Evolutionary conservation across 2,113 vertebrate genomes (phyloP).

Genomic region (Nothobranchius kuhntae): DNA sequence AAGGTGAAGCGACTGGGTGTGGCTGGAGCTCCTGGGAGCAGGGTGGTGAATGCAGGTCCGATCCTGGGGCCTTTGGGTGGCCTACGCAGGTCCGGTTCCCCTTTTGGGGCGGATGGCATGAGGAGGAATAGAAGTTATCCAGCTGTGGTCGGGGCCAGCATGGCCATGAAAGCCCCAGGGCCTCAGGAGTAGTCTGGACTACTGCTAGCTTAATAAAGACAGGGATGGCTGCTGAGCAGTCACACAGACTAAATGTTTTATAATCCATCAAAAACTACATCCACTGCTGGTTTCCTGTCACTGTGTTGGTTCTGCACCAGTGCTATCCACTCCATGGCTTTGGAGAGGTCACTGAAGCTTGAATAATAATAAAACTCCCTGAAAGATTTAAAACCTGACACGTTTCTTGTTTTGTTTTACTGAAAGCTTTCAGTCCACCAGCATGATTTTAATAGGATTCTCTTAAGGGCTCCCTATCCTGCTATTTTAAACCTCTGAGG

Average conservation of each 20-base stretch:
- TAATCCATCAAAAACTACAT: not conserved
- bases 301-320: slow-evolving; percentile 18
- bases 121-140: slow-evolving; percentile 94
- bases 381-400: slow-evolving; percentile 1
- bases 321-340: slow-evolving; percentile 8
- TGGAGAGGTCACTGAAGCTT: slow-evolving; percentile 10
- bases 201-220: slow-evolving; percentile 84
- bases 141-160: slow-evolving; percentile 95
- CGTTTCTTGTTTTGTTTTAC: not conserved
- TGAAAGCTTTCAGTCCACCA: no score
- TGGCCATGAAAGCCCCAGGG: slow-evolving; percentile 94
- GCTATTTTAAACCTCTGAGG: no score
- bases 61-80: slow-evolving; percentile 83
- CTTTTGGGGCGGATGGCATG: slow-evolving; percentile 87
- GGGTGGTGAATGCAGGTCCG: slow-evolving; percentile 75
- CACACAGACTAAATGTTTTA: slow-evolving; percentile 32
- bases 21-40: slow-evolving; percentile 75
- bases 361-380: slow-evolving; percentile 22
- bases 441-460: no score
- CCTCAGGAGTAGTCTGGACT: slow-evolving; percentile 84
- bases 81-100: slow-evolving; percentile 82
- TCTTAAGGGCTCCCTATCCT: no score
- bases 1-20: slow-evolving; percentile 93
- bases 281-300: slow-evolving; percentile 28
- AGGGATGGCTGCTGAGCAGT: slow-evolving; percentile 67